Percentiles rank a stretch among this genome's conserved stretches.
These are phyloP conservation scores for Holacanthus passer DNA, from an alignment of 2,113 vertebrate genomes.

Conservation along the genomic window DNA sequence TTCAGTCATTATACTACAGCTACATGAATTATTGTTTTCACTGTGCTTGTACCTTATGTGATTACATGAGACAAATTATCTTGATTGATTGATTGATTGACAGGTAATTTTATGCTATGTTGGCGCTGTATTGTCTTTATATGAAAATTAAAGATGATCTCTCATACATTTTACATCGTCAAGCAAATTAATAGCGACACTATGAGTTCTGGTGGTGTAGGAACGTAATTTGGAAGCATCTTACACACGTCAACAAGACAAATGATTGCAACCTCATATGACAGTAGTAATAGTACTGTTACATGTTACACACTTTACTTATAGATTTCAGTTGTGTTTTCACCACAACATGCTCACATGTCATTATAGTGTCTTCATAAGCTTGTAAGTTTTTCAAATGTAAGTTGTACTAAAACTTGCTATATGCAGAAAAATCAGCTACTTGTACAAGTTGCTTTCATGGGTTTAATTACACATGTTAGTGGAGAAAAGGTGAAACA, in stretches of 20 bases:
- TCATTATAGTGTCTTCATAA: not conserved
- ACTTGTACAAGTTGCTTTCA: not conserved
- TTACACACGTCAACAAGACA: not conserved
- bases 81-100: too few species aligned
- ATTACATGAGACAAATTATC: too few species aligned
- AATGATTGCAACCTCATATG: not conserved
- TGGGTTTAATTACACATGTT: conserved; percentile 23
- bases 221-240: not conserved
- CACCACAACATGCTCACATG: not conserved
- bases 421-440: not conserved
- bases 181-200: not conserved
- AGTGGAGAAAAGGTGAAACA: conserved; percentile 11
- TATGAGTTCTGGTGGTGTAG: not conserved
- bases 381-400: not conserved
- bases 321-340: not conserved
- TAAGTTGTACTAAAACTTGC: not conserved
- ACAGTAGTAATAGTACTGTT: not conserved
- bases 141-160: not conserved
- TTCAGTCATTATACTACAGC: too few species aligned
- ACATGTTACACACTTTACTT: not conserved
- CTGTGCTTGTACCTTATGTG: too few species aligned
- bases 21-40: too few species aligned
- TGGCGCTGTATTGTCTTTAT: not conserved
- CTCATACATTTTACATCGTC: not conserved
- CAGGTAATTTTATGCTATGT: not conserved